These are phyloP conservation scores for Ectropis grisescens DNA, from an alignment of 1,140 invertebrate species.

Conservation along the genomic window DNA sequence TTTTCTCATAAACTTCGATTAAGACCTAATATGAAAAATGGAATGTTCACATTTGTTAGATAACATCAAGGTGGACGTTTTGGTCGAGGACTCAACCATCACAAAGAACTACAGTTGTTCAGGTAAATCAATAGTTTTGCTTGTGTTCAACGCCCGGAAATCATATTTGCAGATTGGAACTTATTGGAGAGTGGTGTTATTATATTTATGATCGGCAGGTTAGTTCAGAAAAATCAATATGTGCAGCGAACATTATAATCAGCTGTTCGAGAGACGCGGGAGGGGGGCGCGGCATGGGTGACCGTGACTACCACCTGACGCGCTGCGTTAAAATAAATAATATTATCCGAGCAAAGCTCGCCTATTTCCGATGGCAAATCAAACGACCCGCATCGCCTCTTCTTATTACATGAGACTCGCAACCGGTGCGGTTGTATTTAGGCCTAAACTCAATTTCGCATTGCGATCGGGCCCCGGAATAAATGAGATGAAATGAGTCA, in stretches of 20 bases:
- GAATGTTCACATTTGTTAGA: slow-evolving; percentile 74
- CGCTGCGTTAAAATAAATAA: slow-evolving; percentile 15
- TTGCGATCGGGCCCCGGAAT: too few species aligned
- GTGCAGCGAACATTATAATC: slow-evolving; percentile 59
- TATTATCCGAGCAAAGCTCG: too few species aligned
- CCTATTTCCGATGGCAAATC: too few species aligned
- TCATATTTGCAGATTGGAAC: too few species aligned
- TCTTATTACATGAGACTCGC: too few species aligned
- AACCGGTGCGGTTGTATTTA: too few species aligned
- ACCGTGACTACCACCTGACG: slow-evolving; percentile 44
- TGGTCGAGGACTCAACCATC: slow-evolving; percentile 52
- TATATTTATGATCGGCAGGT: slow-evolving; percentile 26
- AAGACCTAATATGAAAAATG: slow-evolving; percentile 55
- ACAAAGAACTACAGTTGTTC: slow-evolving; percentile 69
- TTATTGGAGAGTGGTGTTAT: slow-evolving; percentile 7
- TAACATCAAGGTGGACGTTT: slow-evolving; percentile 70
- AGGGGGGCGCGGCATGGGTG: slow-evolving; percentile 52
- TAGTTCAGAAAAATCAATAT: slow-evolving; percentile 68
- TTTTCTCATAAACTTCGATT: too few species aligned
- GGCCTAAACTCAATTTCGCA: too few species aligned
- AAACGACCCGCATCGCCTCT: too few species aligned
- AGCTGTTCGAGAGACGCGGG: slow-evolving; percentile 57
- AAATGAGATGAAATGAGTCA: slow-evolving; percentile 23
- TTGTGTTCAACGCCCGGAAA: too few species aligned
- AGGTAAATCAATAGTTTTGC: slow-evolving; percentile 37